Evolutionary conservation across 2,797 vertebrate genomes (phyloP).

Genomic region (Enteromius paludinosus): DNA sequence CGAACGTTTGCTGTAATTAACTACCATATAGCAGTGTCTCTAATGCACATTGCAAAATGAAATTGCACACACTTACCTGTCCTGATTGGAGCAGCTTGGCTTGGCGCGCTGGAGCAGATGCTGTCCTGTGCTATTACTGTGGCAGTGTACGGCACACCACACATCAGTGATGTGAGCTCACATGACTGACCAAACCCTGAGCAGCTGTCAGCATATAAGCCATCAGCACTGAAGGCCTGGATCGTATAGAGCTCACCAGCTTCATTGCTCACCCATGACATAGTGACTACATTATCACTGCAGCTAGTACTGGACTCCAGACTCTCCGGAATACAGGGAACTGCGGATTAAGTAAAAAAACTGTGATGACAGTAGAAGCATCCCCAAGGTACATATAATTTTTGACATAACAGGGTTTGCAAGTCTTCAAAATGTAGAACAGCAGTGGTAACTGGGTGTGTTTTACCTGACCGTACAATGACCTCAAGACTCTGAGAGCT

Average conservation of each 20-base stretch:
- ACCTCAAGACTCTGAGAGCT: slow-evolving; percentile 71
- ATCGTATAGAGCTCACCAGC: slow-evolving; percentile 73
- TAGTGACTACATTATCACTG: slow-evolving; percentile 70
- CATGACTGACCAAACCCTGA: slow-evolving; percentile 61
- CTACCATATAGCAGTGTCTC: not conserved
- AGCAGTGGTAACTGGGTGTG: not conserved
- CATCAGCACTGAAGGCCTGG: slow-evolving; percentile 60
- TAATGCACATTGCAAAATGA: not conserved
- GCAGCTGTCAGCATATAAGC: slow-evolving; percentile 64
- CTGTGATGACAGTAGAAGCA: not conserved
- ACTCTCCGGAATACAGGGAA: slow-evolving; percentile 73
- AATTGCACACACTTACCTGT: slow-evolving; percentile 69
- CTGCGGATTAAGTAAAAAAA: slow-evolving; percentile 61
- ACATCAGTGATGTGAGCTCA: slow-evolving; percentile 70
- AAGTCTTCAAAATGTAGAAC: not conserved
- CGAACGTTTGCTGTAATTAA: not conserved
- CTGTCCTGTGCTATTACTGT: slow-evolving; percentile 71
- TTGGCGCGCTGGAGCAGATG: slow-evolving; percentile 71
- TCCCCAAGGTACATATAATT: too few species aligned
- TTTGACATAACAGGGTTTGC: not conserved
- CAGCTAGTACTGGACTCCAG: slow-evolving; percentile 72
- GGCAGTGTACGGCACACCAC: slow-evolving; percentile 75
- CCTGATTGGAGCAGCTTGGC: slow-evolving; percentile 68
- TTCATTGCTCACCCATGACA: slow-evolving; percentile 71
- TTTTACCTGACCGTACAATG: slow-evolving; percentile 74